Percentiles rank a stretch among this genome's conserved stretches.
Evolutionary conservation across 2,888 invertebrate genomes (phyloP).

Genomic region (Ellobium chinense): DNA sequence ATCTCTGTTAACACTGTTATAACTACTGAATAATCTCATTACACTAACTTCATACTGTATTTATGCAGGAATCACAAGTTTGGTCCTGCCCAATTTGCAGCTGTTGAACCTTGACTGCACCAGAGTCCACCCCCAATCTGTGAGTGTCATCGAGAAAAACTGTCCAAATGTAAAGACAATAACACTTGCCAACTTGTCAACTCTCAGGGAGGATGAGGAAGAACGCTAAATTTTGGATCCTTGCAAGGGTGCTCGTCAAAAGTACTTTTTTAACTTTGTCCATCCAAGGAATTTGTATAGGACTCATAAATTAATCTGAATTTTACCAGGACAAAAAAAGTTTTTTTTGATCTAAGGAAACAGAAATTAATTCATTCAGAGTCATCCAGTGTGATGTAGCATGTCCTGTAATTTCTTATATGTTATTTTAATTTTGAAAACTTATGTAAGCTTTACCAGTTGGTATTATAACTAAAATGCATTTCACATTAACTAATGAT

Average conservation of each 20-base stretch:
- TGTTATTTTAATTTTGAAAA: too few relatives aligned
- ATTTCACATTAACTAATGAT: too few relatives aligned
- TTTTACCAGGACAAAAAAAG: too few relatives aligned
- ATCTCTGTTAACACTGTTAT: neutral
- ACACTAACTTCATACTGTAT: neutral
- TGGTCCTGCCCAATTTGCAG: constrained; percentile 63
- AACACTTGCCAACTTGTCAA: constrained; percentile 57
- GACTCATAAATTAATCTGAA: too few relatives aligned
- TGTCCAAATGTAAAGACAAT: constrained; percentile 62
- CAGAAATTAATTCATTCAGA: too few relatives aligned
- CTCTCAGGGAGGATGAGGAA: constrained; percentile 59
- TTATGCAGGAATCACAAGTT: constrained; percentile 59
- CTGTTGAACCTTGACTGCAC: constrained; percentile 73
- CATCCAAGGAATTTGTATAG: too few relatives aligned
- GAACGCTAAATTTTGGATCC: constrained; percentile 24
- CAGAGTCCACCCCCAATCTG: constrained; percentile 53
- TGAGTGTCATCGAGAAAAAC: constrained; percentile 35
- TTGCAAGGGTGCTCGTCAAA: neutral
- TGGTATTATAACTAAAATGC: too few relatives aligned
- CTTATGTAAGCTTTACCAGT: too few relatives aligned
- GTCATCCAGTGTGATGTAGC: too few relatives aligned
- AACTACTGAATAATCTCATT: neutral
- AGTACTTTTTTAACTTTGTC: neutral
- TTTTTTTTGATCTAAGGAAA: too few relatives aligned
- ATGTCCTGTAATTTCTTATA: too few relatives aligned